These are phyloP conservation scores for Drosophila longiperda DNA, from an alignment of 2,888 invertebrate genomes.

Conservation along the genomic window DNA sequence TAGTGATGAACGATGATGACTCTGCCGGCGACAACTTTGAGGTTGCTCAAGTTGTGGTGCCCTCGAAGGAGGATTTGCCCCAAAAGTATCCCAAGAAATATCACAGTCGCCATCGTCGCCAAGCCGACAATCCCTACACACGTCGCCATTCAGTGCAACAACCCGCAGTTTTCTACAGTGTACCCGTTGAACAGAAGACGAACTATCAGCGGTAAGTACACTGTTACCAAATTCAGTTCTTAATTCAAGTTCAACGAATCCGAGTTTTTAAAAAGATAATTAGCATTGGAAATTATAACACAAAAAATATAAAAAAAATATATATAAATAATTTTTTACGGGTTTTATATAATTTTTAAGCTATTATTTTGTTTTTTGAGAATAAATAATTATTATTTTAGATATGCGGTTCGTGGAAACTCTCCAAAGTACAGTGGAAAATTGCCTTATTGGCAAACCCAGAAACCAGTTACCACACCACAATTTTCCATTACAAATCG, in stretches of 20 bases:
- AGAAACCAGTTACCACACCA: background rate
- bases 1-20: slow-evolving; percentile 56
- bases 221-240: background rate
- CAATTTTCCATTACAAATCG: slow-evolving; percentile 31
- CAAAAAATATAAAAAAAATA: no score
- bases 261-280: no score
- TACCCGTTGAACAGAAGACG: slow-evolving; percentile 14
- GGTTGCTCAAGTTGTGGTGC: slow-evolving; percentile 58
- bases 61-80: slow-evolving; percentile 53
- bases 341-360: background rate
- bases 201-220: slow-evolving; percentile 26
- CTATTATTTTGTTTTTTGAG: background rate
- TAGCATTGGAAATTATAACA: background rate
- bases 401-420: slow-evolving; percentile 46
- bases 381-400: slow-evolving; percentile 20
- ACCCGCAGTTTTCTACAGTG: slow-evolving; percentile 7
- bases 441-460: slow-evolving; percentile 21
- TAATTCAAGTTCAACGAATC: background rate
- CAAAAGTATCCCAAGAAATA: slow-evolving; percentile 80
- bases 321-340: background rate
- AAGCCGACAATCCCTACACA: slow-evolving; percentile 36
- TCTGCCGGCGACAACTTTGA: slow-evolving; percentile 51
- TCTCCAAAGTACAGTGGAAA: slow-evolving; percentile 40
- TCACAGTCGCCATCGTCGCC: slow-evolving; percentile 73
- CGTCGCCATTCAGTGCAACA: background rate